phyloP scores from a whole-genome alignment of 92 coral and sea anemone genomes.

The Palythoa grandiflora region DNA sequence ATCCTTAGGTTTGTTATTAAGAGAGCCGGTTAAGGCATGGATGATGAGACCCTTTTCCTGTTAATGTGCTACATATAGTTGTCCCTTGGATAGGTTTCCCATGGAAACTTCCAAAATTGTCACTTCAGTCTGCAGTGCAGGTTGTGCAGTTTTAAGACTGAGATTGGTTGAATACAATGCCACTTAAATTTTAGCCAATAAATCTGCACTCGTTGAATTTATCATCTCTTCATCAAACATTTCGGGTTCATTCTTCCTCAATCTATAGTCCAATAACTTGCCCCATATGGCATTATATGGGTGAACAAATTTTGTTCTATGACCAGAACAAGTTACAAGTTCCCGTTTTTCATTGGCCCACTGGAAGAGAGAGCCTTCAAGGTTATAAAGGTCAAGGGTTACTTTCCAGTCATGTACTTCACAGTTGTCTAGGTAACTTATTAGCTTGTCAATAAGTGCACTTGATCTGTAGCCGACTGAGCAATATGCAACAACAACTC shows the following conservation, averaged over 20 bases:
- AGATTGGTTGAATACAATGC: neutral
- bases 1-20: too few relatives aligned
- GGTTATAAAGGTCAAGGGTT: slow-evolving; percentile 73
- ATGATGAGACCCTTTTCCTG: too few relatives aligned
- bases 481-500: slow-evolving; percentile 86
- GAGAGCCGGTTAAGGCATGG: too few relatives aligned
- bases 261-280: slow-evolving; percentile 70
- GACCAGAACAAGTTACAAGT: slow-evolving; percentile 63
- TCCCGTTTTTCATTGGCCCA: slow-evolving; percentile 95
- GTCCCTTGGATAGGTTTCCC: too few relatives aligned
- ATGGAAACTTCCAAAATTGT: too few relatives aligned
- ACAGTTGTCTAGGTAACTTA: slow-evolving; percentile 67
- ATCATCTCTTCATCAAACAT: neutral
- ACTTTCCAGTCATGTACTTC: slow-evolving; percentile 51
- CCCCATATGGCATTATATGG: slow-evolving; percentile 91
- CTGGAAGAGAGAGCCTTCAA: slow-evolving; percentile 93
- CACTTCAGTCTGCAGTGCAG: too few relatives aligned
- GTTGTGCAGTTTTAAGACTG: too few relatives aligned
- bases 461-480: slow-evolving; percentile 94
- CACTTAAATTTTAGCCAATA: neutral
- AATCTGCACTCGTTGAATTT: neutral
- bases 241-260: slow-evolving; percentile 71
- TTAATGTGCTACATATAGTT: too few relatives aligned
- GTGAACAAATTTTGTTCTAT: slow-evolving; percentile 70
- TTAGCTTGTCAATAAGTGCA: slow-evolving; percentile 70